Base-by-base conservation (phyloP, 1,140 invertebrate species). In the Prorops nasuta region DNA sequence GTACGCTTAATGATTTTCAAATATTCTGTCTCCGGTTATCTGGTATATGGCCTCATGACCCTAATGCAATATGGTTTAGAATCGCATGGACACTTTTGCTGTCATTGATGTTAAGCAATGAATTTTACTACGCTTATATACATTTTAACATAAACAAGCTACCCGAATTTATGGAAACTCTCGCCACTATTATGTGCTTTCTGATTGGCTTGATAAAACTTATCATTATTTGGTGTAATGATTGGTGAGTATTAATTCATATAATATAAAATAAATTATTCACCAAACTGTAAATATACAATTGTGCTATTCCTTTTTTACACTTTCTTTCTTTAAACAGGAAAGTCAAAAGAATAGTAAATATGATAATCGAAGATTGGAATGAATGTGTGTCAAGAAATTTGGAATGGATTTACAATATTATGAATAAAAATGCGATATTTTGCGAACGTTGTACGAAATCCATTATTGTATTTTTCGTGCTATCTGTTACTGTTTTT, bases 141-240 rank as follows among this genome's bases (percentile, higher is more conserved):
- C 51, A 50, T 16, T 37, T 58, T 3, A 40, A 0, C n/a, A 14
- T 6, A n/a, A 3, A 28, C 2, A 32, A 44, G 7, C n/a, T 59
- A 14, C 9, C 28, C 1, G 19, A 58, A 19, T 12, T 59, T 6
- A 35, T 58, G 32, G 55, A 59, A 0, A n/a, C 45, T 7, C 36
- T 59, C 3, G 48, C 55, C 17, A 54, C 41, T 2, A 35, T 38
- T 1, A 17, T 59, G 17, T 51, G 51, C 0, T 37, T 54, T 6
- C 54, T 3, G 3, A 16, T 59, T 0, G 15, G 54, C 0, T 54
- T 18, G 3, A 43, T 59, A 8, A 59, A 59, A 19, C 15, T 59
- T 34, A 34, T 54, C 31, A 28, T 31, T 3, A 20, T 59, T 1
- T 59, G 56, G 57, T 12, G 9, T 1, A 58, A 59, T 18, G 40